Base-by-base conservation (phyloP, 2,888 invertebrate genomes). In the Troglohyphantes excavatus region DNA sequence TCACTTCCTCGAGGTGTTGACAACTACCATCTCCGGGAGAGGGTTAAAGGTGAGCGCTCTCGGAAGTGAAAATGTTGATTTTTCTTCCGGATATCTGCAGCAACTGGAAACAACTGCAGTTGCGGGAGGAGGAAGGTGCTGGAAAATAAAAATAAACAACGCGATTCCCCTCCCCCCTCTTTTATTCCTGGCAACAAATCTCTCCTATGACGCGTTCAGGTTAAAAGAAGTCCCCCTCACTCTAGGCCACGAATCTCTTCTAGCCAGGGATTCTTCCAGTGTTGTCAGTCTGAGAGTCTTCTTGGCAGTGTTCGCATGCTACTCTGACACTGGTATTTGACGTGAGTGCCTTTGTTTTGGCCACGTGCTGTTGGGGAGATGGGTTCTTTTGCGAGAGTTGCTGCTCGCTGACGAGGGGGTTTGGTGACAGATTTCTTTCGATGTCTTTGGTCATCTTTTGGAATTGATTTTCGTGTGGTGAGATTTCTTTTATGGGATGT, bases 181-280 rank as follows among this genome's bases (percentile, higher is more conserved):
- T 63, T 78, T 86, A 78, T 86, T 88, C 75, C 67, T 89, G 88
- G 88, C 88, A 82, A 63, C 79, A 33, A 33, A 59, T 82, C 46
- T 68, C 19, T 33, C 33, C 17, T 13, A 43, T 82, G 82, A 83
- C 88, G 82, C 39, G 23, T 75, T 73, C 39, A 17, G 53, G 39
- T 78, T 81, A 9, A 59, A 84, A 85, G 70, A 81, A 65, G 29
- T 68, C 27, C 46, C 46, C 53, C 46, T 26, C 23, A 43, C 61
- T 79, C 46, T 23, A n/a, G 26, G 33, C 53, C n/a, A n/a, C 27
- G 46, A 61, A n/a, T 53, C 63, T 61, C 53, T 78, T 17, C 26
- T 21, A 27, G 73, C 33, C 33, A 13, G 26, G 33, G 43, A 33
- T 33, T 29, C n/a, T 46, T 21, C n/a, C 33, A 65, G 65, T 75